Evolutionary conservation across 2,888 invertebrate genomes (phyloP).

Genomic region (Conchocele bisecta): DNA sequence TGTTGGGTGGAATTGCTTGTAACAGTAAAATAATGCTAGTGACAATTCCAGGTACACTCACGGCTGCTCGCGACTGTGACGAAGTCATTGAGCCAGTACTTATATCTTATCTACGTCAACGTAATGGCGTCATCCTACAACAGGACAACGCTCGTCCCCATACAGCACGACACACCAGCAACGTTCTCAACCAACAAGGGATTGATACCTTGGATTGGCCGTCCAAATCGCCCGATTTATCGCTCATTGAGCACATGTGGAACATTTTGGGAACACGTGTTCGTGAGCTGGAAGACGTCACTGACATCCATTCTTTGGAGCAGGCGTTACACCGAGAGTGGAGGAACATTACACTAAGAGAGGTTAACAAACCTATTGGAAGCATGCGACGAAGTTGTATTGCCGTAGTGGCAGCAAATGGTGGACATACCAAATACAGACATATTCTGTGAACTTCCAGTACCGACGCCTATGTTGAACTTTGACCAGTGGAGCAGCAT

Average conservation of each 20-base stretch:
- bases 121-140: not conserved
- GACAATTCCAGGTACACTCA: constrained; percentile 23
- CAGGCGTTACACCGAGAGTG: not conserved
- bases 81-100: constrained; percentile 41
- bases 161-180: not conserved
- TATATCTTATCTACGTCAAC: not conserved
- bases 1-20: constrained; percentile 35
- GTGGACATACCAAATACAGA: not conserved
- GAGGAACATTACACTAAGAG: not conserved
- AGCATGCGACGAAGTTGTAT: not conserved
- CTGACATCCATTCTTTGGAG: not conserved
- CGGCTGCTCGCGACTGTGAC: constrained; percentile 33
- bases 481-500: no score
- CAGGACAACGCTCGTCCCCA: not conserved
- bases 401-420: not conserved
- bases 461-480: no score
- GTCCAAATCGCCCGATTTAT: not conserved
- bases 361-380: not conserved
- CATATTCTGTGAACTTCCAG: no score
- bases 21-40: constrained; percentile 19
- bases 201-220: not conserved
- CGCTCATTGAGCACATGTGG: not conserved
- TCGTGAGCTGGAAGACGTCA: not conserved
- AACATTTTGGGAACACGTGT: not conserved
- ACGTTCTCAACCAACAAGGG: not conserved